phyloP scores from a whole-genome alignment of 2,113 vertebrate species.

The Pionites leucogaster region DNA sequence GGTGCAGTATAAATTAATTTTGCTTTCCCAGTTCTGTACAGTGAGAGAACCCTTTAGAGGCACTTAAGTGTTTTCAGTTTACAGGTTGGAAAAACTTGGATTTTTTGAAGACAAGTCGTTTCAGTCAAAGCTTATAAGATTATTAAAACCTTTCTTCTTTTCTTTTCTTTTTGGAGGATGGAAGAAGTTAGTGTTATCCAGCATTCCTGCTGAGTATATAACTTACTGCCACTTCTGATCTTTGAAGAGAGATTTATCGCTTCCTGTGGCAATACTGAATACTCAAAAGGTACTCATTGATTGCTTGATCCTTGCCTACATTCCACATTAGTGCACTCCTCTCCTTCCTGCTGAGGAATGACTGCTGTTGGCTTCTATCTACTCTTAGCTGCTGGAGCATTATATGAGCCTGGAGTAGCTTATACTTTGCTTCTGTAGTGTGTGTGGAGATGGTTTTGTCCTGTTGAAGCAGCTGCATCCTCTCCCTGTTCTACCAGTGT shows the following conservation, averaged over 20 bases:
- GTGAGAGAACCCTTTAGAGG: neutral
- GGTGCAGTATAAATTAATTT: neutral
- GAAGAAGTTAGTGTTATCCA: constrained; percentile 47
- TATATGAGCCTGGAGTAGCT: neutral
- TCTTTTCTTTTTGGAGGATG: constrained; percentile 57
- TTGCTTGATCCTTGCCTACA: constrained; percentile 23
- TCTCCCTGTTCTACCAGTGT: neutral
- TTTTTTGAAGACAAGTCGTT: neutral
- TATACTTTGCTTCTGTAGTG: neutral
- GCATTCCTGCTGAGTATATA: constrained; percentile 25
- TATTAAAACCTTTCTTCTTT: constrained; percentile 31
- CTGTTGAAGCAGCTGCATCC: neutral
- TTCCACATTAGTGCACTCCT: neutral
- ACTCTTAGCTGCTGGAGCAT: neutral
- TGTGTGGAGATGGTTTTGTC: neutral
- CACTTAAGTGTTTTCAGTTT: neutral
- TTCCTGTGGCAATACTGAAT: constrained; percentile 39
- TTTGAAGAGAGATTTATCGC: constrained; percentile 36
- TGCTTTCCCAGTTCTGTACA: neutral
- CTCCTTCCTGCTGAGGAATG: neutral
- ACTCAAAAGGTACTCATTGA: constrained; percentile 33
- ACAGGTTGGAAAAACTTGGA: neutral
- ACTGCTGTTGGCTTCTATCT: neutral
- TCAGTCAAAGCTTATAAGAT: neutral
- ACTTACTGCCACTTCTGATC: constrained; percentile 32